phyloP scores from a whole-genome alignment of 2,888 invertebrate genomes.

The Amaurobius ferox region DNA sequence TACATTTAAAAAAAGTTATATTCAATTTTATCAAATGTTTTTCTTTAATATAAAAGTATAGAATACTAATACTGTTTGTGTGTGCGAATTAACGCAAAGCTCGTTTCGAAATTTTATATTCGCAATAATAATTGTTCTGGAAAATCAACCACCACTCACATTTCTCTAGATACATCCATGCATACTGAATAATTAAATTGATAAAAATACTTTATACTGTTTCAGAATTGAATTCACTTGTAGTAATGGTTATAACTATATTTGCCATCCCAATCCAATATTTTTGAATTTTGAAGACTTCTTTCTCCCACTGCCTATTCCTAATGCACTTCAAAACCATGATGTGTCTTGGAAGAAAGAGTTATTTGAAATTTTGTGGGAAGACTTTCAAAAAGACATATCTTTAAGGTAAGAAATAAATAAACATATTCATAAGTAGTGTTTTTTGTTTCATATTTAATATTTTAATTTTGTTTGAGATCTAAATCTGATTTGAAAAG shows the following conservation, averaged over 20 bases:
- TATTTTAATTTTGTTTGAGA: not conserved
- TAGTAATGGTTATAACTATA: conserved; percentile 36
- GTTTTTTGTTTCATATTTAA: not conserved
- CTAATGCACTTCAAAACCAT: not conserved
- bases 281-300: conserved; percentile 44
- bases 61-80: too few species aligned
- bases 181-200: too few species aligned
- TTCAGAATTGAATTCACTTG: conserved; percentile 55
- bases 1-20: too few species aligned
- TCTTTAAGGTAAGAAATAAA: conserved; percentile 15
- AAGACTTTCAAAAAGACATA: conserved; percentile 22
- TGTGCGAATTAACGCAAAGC: too few species aligned
- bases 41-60: too few species aligned
- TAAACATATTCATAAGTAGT: too few species aligned
- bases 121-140: too few species aligned
- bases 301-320: conserved; percentile 41
- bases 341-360: conserved; percentile 28
- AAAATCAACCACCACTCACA: too few species aligned
- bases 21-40: too few species aligned
- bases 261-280: conserved; percentile 30
- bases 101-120: too few species aligned
- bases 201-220: not conserved
- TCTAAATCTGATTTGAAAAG: conserved; percentile 7
- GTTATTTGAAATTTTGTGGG: conserved; percentile 49
- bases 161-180: too few species aligned